Percentiles rank a stretch among this genome's conserved stretches.
phyloP scores from a whole-genome alignment of 2,888 invertebrate genomes.

The Antheraea assamensis region DNA sequence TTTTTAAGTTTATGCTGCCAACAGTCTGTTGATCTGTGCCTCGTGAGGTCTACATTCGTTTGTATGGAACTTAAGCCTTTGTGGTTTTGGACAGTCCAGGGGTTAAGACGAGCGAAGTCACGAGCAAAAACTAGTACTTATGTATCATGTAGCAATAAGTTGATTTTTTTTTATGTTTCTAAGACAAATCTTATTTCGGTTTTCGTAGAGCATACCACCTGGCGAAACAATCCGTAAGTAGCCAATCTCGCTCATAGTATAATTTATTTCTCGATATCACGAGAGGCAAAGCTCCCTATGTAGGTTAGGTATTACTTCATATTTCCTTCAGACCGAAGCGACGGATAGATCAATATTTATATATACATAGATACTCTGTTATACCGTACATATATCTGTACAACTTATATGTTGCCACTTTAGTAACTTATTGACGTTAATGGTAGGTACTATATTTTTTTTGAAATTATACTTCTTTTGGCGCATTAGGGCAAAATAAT shows the following conservation, averaged over 20 bases:
- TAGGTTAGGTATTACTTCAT: slow-evolving; percentile 65
- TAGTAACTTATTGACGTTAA: neutral
- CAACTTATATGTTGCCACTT: neutral
- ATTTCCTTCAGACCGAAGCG: slow-evolving; percentile 50
- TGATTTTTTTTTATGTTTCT: no score
- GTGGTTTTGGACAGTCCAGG: no score
- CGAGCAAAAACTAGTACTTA: no score
- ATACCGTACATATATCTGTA: slow-evolving; percentile 16
- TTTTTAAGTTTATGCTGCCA: no score
- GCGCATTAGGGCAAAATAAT: no score
- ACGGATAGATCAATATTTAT: slow-evolving; percentile 41
- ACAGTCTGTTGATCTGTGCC: no score
- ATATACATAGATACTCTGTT: slow-evolving; percentile 32
- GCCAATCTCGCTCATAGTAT: slow-evolving; percentile 74
- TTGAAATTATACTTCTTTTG: no score
- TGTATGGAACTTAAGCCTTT: no score
- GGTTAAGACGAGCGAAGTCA: no score
- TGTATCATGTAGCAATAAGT: no score
- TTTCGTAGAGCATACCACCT: slow-evolving; percentile 50
- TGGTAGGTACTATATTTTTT: no score
- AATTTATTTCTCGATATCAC: slow-evolving; percentile 77
- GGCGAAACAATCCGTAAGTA: slow-evolving; percentile 46
- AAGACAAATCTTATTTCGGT: neutral
- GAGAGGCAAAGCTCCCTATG: slow-evolving; percentile 65
- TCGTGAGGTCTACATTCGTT: no score